A percentile compares a stretch with the other conserved stretches of the same genome.
phyloP scores from a whole-genome alignment of 1,140 invertebrate species.

The Paramacrobiotus metropolitanus region DNA sequence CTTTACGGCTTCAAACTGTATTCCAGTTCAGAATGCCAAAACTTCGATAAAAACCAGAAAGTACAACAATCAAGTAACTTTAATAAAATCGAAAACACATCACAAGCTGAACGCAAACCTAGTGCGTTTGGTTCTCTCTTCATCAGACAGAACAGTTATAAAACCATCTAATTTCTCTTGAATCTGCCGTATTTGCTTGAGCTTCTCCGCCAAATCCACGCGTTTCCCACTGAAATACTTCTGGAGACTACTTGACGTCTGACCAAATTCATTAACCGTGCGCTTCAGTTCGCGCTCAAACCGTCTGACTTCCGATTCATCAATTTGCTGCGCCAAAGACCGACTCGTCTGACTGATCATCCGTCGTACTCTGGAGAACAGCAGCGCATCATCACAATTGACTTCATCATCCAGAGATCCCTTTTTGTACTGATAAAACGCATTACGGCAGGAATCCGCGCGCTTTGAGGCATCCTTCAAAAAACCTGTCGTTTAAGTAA shows the following conservation, averaged over 20 bases:
- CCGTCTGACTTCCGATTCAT: slow-evolving; percentile 37
- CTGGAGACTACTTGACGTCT: slow-evolving; percentile 59
- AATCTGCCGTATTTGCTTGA: slow-evolving; percentile 83
- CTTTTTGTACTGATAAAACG: slow-evolving; percentile 72
- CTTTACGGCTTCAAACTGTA: too few species aligned
- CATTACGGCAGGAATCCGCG: slow-evolving; percentile 65
- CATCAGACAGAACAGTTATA: slow-evolving; percentile 44
- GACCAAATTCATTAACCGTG: slow-evolving; percentile 73
- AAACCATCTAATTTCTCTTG: slow-evolving; percentile 98
- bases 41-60: too few species aligned
- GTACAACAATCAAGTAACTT: neutral
- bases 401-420: slow-evolving; percentile 19
- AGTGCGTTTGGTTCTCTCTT: slow-evolving; percentile 36
- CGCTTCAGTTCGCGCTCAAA: slow-evolving; percentile 91
- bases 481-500: slow-evolving; percentile 48
- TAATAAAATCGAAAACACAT: neutral
- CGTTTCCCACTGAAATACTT: slow-evolving; percentile 65
- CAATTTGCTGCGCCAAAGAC: slow-evolving; percentile 82
- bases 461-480: slow-evolving; percentile 51
- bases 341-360: slow-evolving; percentile 84
- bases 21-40: too few species aligned
- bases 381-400: slow-evolving; percentile 78
- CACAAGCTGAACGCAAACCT: slow-evolving; percentile 20
- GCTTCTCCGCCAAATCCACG: slow-evolving; percentile 82
- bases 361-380: slow-evolving; percentile 89